Evolutionary conservation across 2,888 invertebrate species (phyloP).

Genomic region (Altica lythri): DNA sequence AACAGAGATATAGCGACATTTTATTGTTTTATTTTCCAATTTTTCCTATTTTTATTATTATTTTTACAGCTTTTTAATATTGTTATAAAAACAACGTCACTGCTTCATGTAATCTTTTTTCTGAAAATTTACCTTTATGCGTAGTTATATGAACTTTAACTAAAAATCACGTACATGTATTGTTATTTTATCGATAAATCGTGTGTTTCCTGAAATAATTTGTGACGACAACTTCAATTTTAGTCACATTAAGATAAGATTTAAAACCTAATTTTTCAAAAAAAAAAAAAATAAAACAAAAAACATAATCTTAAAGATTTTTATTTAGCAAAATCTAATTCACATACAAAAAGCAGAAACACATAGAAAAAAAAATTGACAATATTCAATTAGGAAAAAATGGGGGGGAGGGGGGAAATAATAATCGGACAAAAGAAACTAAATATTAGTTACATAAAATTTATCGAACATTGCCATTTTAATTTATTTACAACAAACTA

Average conservation of each 20-base stretch:
- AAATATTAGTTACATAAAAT: constrained; percentile 42
- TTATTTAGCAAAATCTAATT: constrained; percentile 41
- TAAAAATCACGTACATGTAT: no score
- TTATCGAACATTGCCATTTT: constrained; percentile 37
- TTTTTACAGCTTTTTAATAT: no score
- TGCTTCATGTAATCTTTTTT: no score
- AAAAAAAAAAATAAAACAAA: neutral
- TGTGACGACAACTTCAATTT: neutral
- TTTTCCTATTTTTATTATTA: no score
- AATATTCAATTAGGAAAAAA: constrained; percentile 37
- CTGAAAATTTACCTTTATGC: no score
- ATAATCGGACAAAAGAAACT: constrained; percentile 34
- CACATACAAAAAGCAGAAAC: constrained; percentile 41
- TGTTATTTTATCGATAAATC: no score
- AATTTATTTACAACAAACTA: constrained; percentile 31
- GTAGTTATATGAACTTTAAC: no score
- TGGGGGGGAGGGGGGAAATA: no score
- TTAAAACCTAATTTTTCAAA: neutral
- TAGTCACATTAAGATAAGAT: neutral
- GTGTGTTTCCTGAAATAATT: no score
- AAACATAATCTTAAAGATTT: constrained; percentile 14
- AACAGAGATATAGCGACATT: no score
- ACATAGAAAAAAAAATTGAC: constrained; percentile 41
- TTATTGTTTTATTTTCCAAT: no score
- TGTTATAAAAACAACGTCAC: no score